Base-by-base conservation (phyloP, 2,113 vertebrate species). In the Notothenia rossii region DNA sequence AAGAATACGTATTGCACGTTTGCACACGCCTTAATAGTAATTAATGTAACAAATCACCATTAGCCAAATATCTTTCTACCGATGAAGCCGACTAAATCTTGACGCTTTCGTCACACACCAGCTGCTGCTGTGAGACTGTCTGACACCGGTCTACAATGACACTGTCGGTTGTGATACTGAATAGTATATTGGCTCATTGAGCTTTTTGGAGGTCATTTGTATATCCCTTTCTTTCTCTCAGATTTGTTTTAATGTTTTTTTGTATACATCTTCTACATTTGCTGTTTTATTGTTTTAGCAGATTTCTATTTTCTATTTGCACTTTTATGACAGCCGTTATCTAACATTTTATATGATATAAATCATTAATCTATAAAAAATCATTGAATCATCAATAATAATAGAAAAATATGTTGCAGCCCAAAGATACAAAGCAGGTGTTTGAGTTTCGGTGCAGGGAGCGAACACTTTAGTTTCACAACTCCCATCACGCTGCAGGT, bases 91-190 rank as follows among this genome's bases (percentile, higher is more conserved):
- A 22, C 62, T 29, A 15, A 20, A 48, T 82, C 55, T 8, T 45
- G 62, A 54, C 18, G 13, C 14, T 74, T 43, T 54, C 25, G 82
- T 84, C 75, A 78, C 79, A 84, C 65, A 54, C 78, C 69, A 82
- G 83, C 79, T 86, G 79, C 67, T 40, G 2, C 48, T 63, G 60
- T 70, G 62, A 82, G 53, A 58, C 67, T 2, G 46, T 62, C 46
- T 83, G 46, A 77, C 65, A 45, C 40, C 15, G 5, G n/a, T 79
- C 62, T 46, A 29, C 29, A 29, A 4, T 29, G 48, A 55, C 20
- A 56, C 25, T 10, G 66, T 17, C 25, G 25, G 45, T 49, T 49
- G 46, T 25, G 70, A 49, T 10, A 22, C 33, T 64, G 45, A 58
- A 48, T 45, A 18, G 18, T 67, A 3, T 40, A 55, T 65, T 60